phyloP scores from a whole-genome alignment of 2,113 vertebrate genomes.

The Nothocercus nigrocapillus region DNA sequence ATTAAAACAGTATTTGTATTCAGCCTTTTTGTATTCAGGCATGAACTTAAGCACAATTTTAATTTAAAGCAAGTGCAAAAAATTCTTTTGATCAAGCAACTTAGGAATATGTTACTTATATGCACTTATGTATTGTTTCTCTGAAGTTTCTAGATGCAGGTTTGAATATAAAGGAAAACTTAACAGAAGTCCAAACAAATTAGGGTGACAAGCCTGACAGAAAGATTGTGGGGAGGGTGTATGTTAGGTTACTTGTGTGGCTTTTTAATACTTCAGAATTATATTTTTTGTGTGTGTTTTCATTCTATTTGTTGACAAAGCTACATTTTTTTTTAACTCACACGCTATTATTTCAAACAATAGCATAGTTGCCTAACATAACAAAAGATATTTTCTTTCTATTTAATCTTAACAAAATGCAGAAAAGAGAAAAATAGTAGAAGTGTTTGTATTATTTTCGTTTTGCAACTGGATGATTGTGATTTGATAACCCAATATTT shows the following conservation, averaged over 20 bases:
- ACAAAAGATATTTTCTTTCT: neutral
- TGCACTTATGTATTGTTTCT: neutral
- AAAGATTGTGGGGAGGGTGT: neutral
- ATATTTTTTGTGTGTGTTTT: neutral
- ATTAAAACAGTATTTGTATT: neutral
- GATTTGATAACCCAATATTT: slow-evolving; percentile 63
- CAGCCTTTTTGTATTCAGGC: neutral
- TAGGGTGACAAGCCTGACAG: neutral
- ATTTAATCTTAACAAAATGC: neutral
- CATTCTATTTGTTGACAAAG: neutral
- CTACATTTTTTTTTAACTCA: neutral
- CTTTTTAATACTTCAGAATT: neutral
- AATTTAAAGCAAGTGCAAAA: neutral
- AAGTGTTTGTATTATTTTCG: neutral
- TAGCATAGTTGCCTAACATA: neutral
- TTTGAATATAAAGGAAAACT: neutral
- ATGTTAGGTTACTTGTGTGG: neutral
- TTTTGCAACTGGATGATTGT: slow-evolving; percentile 41
- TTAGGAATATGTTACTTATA: neutral
- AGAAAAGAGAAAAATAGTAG: neutral
- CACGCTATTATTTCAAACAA: neutral
- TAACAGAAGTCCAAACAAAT: neutral
- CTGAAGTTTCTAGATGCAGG: neutral
- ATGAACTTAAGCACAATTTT: neutral
- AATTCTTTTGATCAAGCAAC: neutral